These are phyloP conservation scores for Apostichopus californicus DNA, from an alignment of 35 echinoderm and acorn worm genomes.

Conservation along the genomic window DNA sequence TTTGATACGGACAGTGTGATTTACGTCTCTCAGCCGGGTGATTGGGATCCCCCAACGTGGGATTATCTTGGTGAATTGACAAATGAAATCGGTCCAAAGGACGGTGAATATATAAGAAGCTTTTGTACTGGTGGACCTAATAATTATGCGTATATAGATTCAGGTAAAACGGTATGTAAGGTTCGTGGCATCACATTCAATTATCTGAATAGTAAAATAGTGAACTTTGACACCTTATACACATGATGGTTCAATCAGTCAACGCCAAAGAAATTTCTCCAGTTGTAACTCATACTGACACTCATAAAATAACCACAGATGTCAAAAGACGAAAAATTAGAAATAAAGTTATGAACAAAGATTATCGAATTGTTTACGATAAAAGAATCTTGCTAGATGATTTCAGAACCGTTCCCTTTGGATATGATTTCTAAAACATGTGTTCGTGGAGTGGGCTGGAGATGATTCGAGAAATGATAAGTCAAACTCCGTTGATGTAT, in stretches of 20 bases:
- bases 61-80: constrained; percentile 62
- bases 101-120: constrained; percentile 9
- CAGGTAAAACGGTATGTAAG: constrained; percentile 37
- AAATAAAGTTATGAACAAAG: constrained; percentile 27
- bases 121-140: constrained; percentile 44
- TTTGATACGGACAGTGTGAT: constrained; percentile 26
- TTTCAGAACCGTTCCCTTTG: constrained; percentile 25
- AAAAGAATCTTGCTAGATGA: constrained; percentile 23
- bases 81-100: constrained; percentile 36
- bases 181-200: constrained; percentile 23
- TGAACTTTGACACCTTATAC: constrained; percentile 41
- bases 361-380: constrained; percentile 28
- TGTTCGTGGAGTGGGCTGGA: neutral
- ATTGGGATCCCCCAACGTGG: constrained; percentile 13
- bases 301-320: constrained; percentile 42
- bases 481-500: neutral
- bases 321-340: constrained; percentile 30
- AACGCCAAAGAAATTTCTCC: constrained; percentile 18
- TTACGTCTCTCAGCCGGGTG: constrained; percentile 4
- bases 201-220: constrained; percentile 9
- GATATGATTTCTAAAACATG: constrained; percentile 1
- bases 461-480: neutral
- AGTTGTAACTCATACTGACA: constrained; percentile 20
- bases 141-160: constrained; percentile 52
- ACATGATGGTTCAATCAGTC: constrained; percentile 12